These are phyloP conservation scores for Macaca nemestrina DNA, from an alignment of 2,113 vertebrate species.

Conservation along the genomic window DNA sequence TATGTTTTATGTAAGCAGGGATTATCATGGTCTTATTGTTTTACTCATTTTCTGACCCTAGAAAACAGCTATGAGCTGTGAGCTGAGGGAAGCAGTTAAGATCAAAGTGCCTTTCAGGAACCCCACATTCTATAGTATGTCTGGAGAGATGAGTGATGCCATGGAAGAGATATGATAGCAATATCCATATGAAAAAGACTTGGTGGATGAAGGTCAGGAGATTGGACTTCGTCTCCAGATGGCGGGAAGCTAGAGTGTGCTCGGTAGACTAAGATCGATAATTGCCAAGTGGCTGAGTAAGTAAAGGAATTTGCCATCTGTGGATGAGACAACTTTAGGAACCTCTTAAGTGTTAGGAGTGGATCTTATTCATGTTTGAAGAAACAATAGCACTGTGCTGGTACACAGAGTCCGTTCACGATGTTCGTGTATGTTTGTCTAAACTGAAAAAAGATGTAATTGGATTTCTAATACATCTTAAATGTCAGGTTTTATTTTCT, in stretches of 20 bases:
- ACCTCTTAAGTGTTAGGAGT: background rate
- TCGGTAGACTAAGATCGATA: fast-evolving
- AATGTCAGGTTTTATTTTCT: background rate
- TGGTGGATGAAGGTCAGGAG: fast-evolving
- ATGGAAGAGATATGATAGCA: fast-evolving
- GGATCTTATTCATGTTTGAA: background rate
- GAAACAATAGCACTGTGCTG: background rate
- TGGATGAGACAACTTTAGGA: no score
- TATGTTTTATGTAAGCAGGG: no score
- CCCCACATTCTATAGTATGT: background rate
- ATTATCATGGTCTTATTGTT: no score
- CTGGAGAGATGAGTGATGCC: fast-evolving
- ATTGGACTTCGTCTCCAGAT: background rate
- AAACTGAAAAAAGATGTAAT: background rate
- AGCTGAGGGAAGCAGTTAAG: background rate
- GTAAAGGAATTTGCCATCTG: background rate
- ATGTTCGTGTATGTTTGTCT: background rate
- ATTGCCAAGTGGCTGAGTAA: no score
- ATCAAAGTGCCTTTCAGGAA: background rate
- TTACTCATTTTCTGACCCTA: no score
- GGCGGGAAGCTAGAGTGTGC: background rate
- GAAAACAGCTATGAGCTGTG: background rate
- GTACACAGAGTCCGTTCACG: background rate
- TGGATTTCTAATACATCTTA: background rate
- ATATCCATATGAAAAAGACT: background rate